Evolutionary conservation across 1,140 invertebrate genomes (phyloP).

Genomic region (Pseudomyrmex concolor): DNA sequence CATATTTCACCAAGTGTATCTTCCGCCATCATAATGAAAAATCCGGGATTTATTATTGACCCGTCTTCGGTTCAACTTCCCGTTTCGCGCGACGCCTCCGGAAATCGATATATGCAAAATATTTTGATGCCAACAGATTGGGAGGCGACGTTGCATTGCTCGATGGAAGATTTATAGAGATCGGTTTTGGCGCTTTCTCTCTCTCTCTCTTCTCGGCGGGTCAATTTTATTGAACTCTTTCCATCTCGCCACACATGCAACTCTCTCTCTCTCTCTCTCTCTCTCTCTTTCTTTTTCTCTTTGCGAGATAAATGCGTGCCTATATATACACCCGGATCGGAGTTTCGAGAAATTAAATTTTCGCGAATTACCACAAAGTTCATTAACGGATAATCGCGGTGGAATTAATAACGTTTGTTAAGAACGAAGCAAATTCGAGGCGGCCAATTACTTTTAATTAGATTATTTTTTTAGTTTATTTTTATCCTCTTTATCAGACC

Average conservation of each 20-base stretch:
- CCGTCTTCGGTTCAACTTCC: constrained; percentile 57
- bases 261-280: no score
- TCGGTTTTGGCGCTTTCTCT: constrained; percentile 39
- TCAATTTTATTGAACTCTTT: constrained; percentile 72
- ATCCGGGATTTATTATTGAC: constrained; percentile 63
- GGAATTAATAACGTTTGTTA: not conserved
- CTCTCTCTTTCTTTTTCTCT: no score
- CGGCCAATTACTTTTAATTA: constrained; percentile 10
- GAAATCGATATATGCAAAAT: constrained; percentile 76
- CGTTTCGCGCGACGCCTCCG: constrained; percentile 11
- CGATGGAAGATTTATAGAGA: constrained; percentile 72
- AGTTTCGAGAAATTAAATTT: constrained; percentile 1
- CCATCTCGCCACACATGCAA: constrained; percentile 32
- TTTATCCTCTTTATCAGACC: not conserved
- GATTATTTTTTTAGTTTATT: not conserved
- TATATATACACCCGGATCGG: not conserved
- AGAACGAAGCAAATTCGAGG: not conserved
- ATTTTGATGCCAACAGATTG: constrained; percentile 74
- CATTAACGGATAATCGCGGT: constrained; percentile 23
- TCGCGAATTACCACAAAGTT: not conserved
- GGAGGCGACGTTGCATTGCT: constrained; percentile 62
- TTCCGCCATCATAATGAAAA: constrained; percentile 63
- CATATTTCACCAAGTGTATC: constrained; percentile 49
- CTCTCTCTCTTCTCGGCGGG: not conserved
- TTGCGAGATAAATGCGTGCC: not conserved